Evolutionary conservation across 2,113 vertebrate species (phyloP).

Genomic region (Dascyllus trimaculatus): DNA sequence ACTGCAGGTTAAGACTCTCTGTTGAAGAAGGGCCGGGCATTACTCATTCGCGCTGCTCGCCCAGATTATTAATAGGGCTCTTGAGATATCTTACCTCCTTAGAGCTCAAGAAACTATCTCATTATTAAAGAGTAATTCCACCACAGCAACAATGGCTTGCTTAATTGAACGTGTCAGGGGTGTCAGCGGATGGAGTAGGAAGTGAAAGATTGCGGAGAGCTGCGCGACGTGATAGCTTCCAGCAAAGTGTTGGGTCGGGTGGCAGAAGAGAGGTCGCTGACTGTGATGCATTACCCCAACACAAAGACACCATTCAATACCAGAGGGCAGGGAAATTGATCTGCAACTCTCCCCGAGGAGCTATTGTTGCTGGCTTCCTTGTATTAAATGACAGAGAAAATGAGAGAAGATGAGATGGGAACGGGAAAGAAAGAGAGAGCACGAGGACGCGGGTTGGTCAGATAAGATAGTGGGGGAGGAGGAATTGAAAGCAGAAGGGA

Average conservation of each 20-base stretch:
- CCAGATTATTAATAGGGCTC: slow-evolving; percentile 45
- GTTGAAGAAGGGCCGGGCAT: slow-evolving; percentile 22
- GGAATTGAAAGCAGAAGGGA: not conserved
- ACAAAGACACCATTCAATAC: slow-evolving; percentile 65
- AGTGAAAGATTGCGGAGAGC: slow-evolving; percentile 18
- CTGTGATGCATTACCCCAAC: slow-evolving; percentile 53
- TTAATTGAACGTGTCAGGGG: slow-evolving; percentile 51
- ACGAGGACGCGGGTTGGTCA: too few species aligned
- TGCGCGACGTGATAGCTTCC: slow-evolving; percentile 21
- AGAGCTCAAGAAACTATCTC: slow-evolving; percentile 39
- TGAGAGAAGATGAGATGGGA: slow-evolving; percentile 32
- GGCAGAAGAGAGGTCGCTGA: slow-evolving; percentile 31
- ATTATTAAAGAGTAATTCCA: slow-evolving; percentile 55
- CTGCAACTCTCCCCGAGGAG: slow-evolving; percentile 31
- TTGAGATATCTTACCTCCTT: slow-evolving; percentile 33
- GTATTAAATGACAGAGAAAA: slow-evolving; percentile 54
- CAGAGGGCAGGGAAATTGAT: slow-evolving; percentile 64
- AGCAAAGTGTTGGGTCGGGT: not conserved
- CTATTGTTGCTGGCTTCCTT: slow-evolving; percentile 53
- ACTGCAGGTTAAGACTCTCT: slow-evolving; percentile 35
- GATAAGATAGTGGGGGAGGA: not conserved
- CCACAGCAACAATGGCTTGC: slow-evolving; percentile 42
- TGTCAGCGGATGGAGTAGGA: slow-evolving; percentile 22
- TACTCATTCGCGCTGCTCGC: slow-evolving; percentile 23
- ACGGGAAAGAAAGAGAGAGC: not conserved